Percentiles rank a stretch among this genome's conserved stretches.
These are phyloP conservation scores for Anthopleura sola DNA, from an alignment of 64 coral and sea anemone species.

Conservation along the genomic window DNA sequence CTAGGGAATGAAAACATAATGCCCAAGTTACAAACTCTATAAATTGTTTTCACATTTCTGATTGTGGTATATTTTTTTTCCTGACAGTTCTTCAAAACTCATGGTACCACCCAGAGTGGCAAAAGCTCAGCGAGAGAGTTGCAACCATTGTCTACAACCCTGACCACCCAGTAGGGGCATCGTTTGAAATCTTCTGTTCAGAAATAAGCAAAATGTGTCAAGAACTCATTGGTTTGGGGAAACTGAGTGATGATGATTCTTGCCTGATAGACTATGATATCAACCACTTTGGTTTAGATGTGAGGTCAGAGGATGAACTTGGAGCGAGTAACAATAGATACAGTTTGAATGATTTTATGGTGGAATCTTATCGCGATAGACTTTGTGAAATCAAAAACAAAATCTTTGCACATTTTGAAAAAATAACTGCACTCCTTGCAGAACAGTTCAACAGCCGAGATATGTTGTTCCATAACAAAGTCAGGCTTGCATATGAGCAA, in stretches of 20 bases:
- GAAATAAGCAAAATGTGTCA: slow-evolving; percentile 57
- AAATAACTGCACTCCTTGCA: slow-evolving; percentile 59
- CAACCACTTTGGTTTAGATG: neutral
- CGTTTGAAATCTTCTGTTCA: slow-evolving; percentile 59
- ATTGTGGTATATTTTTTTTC: neutral
- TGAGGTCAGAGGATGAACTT: neutral
- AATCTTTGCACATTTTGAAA: slow-evolving; percentile 39
- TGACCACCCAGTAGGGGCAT: slow-evolving; percentile 77
- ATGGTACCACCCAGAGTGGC: slow-evolving; percentile 82
- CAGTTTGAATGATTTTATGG: slow-evolving; percentile 67
- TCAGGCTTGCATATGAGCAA: slow-evolving; percentile 89
- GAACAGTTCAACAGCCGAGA: slow-evolving; percentile 65
- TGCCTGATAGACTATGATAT: neutral
- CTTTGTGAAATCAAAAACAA: slow-evolving; percentile 26
- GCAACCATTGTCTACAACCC: slow-evolving; percentile 82
- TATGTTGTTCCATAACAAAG: slow-evolving; percentile 50
- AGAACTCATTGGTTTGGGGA: slow-evolving; percentile 61
- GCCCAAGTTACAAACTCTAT: no score
- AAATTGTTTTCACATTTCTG: no score
- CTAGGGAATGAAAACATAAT: no score
- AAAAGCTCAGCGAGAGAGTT: slow-evolving; percentile 85
- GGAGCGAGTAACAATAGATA: neutral
- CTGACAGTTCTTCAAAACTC: slow-evolving; percentile 63
- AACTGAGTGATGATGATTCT: neutral
- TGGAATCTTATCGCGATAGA: slow-evolving; percentile 33